Evolutionary conservation across 1,140 invertebrate genomes (phyloP).

Genomic region (Hirudo medicinalis): DNA sequence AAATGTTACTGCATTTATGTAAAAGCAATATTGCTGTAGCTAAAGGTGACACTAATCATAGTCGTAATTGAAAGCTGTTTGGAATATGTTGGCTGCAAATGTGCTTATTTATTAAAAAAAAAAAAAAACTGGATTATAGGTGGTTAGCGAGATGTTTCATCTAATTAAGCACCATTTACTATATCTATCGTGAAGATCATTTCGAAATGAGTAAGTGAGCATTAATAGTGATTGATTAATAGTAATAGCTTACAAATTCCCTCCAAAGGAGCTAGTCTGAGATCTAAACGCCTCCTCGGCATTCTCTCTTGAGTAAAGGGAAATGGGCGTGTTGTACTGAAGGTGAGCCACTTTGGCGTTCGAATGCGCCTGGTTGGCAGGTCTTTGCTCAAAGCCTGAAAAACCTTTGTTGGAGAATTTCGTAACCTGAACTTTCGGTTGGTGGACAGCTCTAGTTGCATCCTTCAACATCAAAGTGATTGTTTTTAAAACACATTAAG

Average conservation of each 20-base stretch:
- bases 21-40: no score
- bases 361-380: constrained; percentile 13
- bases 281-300: constrained; percentile 24
- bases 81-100: no score
- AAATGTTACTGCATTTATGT: neutral
- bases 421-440: constrained; percentile 20
- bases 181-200: no score
- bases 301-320: constrained; percentile 26
- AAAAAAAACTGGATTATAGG: no score
- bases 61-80: no score
- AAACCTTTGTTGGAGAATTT: constrained; percentile 13
- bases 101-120: no score
- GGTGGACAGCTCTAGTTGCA: constrained; percentile 11
- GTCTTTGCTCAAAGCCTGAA: constrained; percentile 17
- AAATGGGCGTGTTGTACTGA: constrained; percentile 28
- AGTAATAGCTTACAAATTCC: no score
- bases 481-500: neutral
- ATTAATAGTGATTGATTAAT: no score
- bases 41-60: no score
- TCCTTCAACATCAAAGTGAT: neutral
- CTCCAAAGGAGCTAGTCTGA: constrained; percentile 15
- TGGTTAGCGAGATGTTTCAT: no score
- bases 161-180: no score
- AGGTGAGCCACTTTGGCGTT: constrained; percentile 41
- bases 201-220: no score